Conservation (phyloP, 2,888 invertebrate genomes). For the Protophormia terraenovae region DNA sequence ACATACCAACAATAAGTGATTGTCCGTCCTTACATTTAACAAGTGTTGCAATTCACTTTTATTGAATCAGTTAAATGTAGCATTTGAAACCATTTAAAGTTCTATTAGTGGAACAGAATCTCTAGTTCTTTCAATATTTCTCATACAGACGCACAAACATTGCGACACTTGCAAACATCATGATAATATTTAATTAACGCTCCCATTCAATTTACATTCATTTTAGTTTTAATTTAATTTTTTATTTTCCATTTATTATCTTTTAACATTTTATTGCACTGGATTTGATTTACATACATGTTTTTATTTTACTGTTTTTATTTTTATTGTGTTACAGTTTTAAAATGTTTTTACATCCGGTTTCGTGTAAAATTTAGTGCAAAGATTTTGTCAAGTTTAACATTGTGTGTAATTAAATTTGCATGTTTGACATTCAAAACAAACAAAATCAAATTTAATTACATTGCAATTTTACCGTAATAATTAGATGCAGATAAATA, state of each 20-base stretch:
- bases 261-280: background rate
- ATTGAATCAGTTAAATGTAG: background rate
- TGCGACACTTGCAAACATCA: slow-evolving; percentile 15
- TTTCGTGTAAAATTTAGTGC: slow-evolving; percentile 33
- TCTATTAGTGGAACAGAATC: background rate
- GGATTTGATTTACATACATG: slow-evolving; percentile 7
- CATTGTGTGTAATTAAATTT: slow-evolving; percentile 28
- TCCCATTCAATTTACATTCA: slow-evolving; percentile 26
- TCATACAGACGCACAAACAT: background rate
- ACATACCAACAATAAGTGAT: background rate
- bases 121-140: background rate
- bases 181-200: slow-evolving; percentile 16
- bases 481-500: background rate
- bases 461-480: background rate
- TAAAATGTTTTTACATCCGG: slow-evolving; percentile 50
- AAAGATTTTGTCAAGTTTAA: slow-evolving; percentile 30
- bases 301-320: background rate
- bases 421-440: slow-evolving; percentile 48
- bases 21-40: slow-evolving; percentile 28
- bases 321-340: slow-evolving; percentile 53
- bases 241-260: slow-evolving; percentile 11
- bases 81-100: background rate
- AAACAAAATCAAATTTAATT: slow-evolving; percentile 13
- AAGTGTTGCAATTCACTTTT: slow-evolving; percentile 26
- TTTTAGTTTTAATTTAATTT: background rate